These are phyloP conservation scores for Labeo rohita DNA, from an alignment of 2,113 vertebrate genomes.

Conservation along the genomic window DNA sequence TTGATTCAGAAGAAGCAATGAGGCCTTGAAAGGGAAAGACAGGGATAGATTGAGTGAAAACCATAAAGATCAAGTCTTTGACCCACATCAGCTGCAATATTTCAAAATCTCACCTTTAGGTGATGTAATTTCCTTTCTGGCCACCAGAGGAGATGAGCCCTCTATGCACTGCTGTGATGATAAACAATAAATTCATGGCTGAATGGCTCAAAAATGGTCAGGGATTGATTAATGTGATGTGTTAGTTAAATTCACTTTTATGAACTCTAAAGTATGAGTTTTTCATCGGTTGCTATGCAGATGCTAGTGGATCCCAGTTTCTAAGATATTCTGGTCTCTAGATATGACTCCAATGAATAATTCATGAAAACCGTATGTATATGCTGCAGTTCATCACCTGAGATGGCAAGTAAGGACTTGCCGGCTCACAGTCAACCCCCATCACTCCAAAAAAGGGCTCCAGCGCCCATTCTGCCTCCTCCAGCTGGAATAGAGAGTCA, in stretches of 20 bases:
- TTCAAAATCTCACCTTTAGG: slow-evolving; percentile 42
- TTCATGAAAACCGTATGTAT: not conserved
- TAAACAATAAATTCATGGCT: slow-evolving; percentile 17
- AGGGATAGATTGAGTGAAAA: not conserved
- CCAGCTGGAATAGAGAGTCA: slow-evolving; percentile 71
- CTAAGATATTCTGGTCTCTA: not conserved
- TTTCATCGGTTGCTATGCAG: not conserved
- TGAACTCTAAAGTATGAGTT: not conserved
- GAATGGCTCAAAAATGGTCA: not conserved
- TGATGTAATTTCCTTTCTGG: slow-evolving; percentile 39
- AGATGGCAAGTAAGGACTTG: slow-evolving; percentile 71
- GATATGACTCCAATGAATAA: not conserved
- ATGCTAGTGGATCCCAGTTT: not conserved
- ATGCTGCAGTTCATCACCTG: slow-evolving; percentile 65
- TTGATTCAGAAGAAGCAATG: slow-evolving; percentile 58
- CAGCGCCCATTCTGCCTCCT: slow-evolving; percentile 75
- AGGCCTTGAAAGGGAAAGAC: slow-evolving; percentile 41
- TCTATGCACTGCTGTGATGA: slow-evolving; percentile 61
- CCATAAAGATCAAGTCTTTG: not conserved
- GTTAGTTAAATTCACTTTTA: not conserved
- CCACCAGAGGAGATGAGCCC: slow-evolving; percentile 52
- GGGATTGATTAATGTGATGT: not conserved
- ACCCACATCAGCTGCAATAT: not conserved
- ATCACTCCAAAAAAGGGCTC: slow-evolving; percentile 85
- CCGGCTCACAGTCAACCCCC: slow-evolving; percentile 68